Evolutionary conservation across 2,797 vertebrate genomes (phyloP).

Genomic region (Xyrichtys novacula): DNA sequence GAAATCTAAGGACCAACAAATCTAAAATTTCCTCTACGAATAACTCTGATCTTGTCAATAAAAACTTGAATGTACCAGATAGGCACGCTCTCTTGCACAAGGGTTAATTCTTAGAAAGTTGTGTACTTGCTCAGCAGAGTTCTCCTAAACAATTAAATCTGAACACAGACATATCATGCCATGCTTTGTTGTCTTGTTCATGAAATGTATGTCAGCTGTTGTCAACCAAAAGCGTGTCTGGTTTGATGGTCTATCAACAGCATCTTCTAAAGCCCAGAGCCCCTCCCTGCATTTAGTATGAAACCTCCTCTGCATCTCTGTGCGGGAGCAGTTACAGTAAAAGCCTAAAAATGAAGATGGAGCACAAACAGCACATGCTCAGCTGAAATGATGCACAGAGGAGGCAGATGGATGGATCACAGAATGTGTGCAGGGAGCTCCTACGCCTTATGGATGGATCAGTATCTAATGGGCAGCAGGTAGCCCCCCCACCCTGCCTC

Average conservation of each 20-base stretch:
- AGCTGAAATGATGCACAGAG: conserved; percentile 60
- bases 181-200: neutral
- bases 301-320: conserved; percentile 50
- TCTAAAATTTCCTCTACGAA: too few species aligned
- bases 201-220: conserved; percentile 5
- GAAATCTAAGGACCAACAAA: too few species aligned
- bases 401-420: conserved; percentile 71
- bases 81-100: neutral
- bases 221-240: conserved; percentile 5
- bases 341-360: conserved; percentile 56
- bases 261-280: conserved; percentile 16
- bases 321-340: conserved; percentile 27
- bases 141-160: neutral
- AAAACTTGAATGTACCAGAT: neutral
- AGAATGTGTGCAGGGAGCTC: conserved; percentile 66
- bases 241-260: conserved; percentile 7
- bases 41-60: too few species aligned
- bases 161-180: neutral
- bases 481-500: conserved; percentile 11
- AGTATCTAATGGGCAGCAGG: conserved; percentile 71
- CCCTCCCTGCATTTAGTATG: conserved; percentile 26
- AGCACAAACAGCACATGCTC: conserved; percentile 50
- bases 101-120: too few species aligned
- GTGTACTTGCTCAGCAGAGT: too few species aligned
- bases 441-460: conserved; percentile 82